Evolutionary conservation across 2,797 vertebrate genomes (phyloP), one percentile per base, ranked within the genome.

Genomic region (Aplochiton taeniatus): DNA sequence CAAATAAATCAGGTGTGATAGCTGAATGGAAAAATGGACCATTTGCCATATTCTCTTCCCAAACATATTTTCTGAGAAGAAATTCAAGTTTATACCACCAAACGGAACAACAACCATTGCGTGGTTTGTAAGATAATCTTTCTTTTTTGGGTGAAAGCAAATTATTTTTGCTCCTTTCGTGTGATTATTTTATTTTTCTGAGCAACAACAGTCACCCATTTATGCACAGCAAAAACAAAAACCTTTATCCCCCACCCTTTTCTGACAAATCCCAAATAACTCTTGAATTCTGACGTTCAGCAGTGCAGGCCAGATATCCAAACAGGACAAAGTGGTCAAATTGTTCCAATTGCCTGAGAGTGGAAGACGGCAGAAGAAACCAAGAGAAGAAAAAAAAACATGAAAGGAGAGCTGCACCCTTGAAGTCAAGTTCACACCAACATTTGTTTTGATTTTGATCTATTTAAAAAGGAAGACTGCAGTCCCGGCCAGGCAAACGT

Each of bases 1-100:
- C 83, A 90, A 85, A 90, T 89, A 90, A 91, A 91, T 91, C 90
- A 90, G 88, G 88, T 91, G 84, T 89, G 87, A 91, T 85, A 68
- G 86, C 81, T 55, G 68, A 85, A 73, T 52, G 89, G 88, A 90
- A 90, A 90, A 86, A 65, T 48, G 8, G 54, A 70, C 75, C 60
- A 52, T 78, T 82, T 83, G 87, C 88, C 87, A 85, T 77, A 59
- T 83, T 69, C 73, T 58, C 78, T 76, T 79, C 87, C 87, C 83
- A 90, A 89, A 86, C 72, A 75, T 80, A 80, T 76, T 73, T 58
- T 73, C 66, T 47, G 78, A 63, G 73, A 58, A 73, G 70, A 84
- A 81, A 68, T 72, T 73, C 75, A 82, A 68, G 59, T 56, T 74
- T 31, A 31, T 31, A 31, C 31, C 31, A 31, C n/a, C n/a, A n/a